Evolutionary conservation across 2,113 vertebrate species (phyloP), one percentile per base, ranked within the genome.

Genomic region (Riparia riparia): DNA sequence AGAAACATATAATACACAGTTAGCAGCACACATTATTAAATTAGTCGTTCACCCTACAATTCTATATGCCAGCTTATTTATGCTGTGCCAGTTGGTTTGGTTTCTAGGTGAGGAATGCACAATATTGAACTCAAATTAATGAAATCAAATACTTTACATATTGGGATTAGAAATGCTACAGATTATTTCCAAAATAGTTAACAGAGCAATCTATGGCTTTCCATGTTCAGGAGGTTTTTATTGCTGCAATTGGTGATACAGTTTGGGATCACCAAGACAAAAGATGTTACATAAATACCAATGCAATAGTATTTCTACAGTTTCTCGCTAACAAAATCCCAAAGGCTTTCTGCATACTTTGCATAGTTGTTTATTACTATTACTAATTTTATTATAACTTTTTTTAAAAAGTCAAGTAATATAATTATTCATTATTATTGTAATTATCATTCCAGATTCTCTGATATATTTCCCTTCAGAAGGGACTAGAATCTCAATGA

Each of bases 241-340:
- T 8, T 91, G 70, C 58, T 95, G 54, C 54, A 58, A 63, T 80
- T 93, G 74, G 32, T 80, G 58, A 72, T 82, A 72, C 6, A 65
- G 49, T 82, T 93, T 87, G 74, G 82, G 81, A 96, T 87, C 45
- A 63, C 78, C 70, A 69, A 82, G 93, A 95, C 86, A 89, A 93
- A 96, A 85, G 91, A 96, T 89, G 37, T 84, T 86, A 82, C 41
- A 91, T 82, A 95, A 95, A 89, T 91, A 89, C 45, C 65, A 96
- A 12, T 57, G 50, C 64, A 85, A 45, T 82, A 94, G 42, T 70
- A 91, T 71, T 91, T 85, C 63, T 88, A 47, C 63, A 61, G 49
- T 90, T 96, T 84, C 47, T 82, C 0, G 0, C 83, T 56, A 78
- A 47, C 32, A 74, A 81, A 95, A 95, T 22, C 56, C 68, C 32